Evolutionary conservation across 2,888 invertebrate genomes (phyloP), one percentile per base, ranked within the genome.

Genomic region (Lycophotia porphyrea): DNA sequence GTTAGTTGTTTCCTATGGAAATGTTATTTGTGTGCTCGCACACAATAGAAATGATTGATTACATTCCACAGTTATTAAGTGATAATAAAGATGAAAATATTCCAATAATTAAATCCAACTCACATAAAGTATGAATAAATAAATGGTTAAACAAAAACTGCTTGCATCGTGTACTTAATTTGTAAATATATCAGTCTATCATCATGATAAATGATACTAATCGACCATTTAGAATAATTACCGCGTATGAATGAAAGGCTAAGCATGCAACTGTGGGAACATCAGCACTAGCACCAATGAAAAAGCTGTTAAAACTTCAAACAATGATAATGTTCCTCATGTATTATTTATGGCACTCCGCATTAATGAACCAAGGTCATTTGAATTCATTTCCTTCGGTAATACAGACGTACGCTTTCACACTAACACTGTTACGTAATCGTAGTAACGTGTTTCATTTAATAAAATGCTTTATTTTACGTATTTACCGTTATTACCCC

Each of bases 311-410:
- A 88, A 90, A 91, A 89, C 92, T 90, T 90, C 90, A 88, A 93
- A 94, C 94, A 94, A 93, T 93, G 93, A 94, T 94, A 93, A 94
- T 93, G 91, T 88, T 82, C 88, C 93, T 94, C 95, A 95, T 95
- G 94, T 95, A 91, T 96, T 92, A 95, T 96, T 93, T 93, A 95
- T 94, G 87, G 84, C 70, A 83, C 81, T 81, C 85, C 88, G 94
- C 93, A 93, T 95, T 95, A 95, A 96, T 95, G 94, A 94, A 92
- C 92, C 95, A 95, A 95, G 96, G 95, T 95, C 96, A 93, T 93
- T 92, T 93, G 93, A 93, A 95, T 94, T 92, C 92, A 93, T 95
- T 95, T 94, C 90, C 93, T 93, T 91, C 87, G 88, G 87, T 90
- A 88, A 87, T 86, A 88, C 79, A 85, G 83, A 88, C 85, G 86